A percentile compares a stretch with the other conserved stretches of the same genome.
These are phyloP conservation scores for Solen grandis DNA, from an alignment of 1,140 invertebrate species.

Conservation along the genomic window DNA sequence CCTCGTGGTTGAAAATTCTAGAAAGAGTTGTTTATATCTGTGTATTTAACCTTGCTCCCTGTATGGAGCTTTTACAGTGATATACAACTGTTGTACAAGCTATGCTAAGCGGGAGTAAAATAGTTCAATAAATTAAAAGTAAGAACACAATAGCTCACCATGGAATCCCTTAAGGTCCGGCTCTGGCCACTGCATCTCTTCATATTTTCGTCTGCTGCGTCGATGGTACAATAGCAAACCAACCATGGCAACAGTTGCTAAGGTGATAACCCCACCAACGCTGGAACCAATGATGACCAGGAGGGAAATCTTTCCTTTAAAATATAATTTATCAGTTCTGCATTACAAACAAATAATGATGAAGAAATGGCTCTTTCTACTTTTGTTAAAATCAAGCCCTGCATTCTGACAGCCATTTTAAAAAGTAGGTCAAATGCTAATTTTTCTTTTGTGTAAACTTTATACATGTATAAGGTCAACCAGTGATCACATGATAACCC, in stretches of 20 bases:
- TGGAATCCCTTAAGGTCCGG: slow-evolving; percentile 41
- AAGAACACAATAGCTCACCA: slow-evolving; percentile 33
- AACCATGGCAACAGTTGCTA: not conserved
- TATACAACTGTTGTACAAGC: not conserved
- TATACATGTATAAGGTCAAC: too few relatives aligned
- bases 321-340: too few relatives aligned
- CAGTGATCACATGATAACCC: too few relatives aligned
- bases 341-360: too few relatives aligned
- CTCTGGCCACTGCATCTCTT: slow-evolving; percentile 42
- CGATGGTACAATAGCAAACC: not conserved
- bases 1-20: not conserved
- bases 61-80: too few relatives aligned
- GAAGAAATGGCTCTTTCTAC: too few relatives aligned
- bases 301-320: not conserved
- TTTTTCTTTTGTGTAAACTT: too few relatives aligned
- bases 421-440: too few relatives aligned
- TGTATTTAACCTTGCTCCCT: too few relatives aligned
- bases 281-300: slow-evolving; percentile 15
- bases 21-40: too few relatives aligned
- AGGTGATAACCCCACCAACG: not conserved
- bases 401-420: too few relatives aligned
- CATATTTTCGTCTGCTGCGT: slow-evolving; percentile 16
- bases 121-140: not conserved
- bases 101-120: not conserved
- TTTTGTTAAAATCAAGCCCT: too few relatives aligned